Evolutionary conservation across 2,888 invertebrate species (phyloP).

Genomic region (Empis stercorea): DNA sequence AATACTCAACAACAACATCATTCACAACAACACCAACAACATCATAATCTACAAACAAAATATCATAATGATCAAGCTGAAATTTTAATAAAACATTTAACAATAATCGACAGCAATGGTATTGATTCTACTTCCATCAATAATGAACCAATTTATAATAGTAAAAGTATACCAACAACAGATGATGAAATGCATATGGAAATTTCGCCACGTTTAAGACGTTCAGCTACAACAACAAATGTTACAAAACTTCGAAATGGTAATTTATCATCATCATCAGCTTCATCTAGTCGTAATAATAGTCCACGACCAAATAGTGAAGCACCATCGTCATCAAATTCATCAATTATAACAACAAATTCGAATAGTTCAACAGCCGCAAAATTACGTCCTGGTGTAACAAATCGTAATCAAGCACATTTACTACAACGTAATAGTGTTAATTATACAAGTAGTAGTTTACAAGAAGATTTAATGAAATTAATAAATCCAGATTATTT

Average conservation of each 20-base stretch:
- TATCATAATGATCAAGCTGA: slow-evolving; percentile 12
- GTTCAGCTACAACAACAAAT: slow-evolving; percentile 16
- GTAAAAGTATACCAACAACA: slow-evolving; percentile 11
- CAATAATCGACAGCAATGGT: slow-evolving; percentile 8
- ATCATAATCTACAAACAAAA: slow-evolving; percentile 6
- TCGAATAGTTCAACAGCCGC: slow-evolving; percentile 8
- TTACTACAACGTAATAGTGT: slow-evolving; percentile 25
- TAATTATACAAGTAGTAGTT: slow-evolving; percentile 38
- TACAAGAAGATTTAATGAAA: slow-evolving; percentile 76
- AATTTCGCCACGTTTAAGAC: slow-evolving; percentile 12
- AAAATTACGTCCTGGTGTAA: slow-evolving; percentile 40
- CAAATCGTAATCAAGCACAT: slow-evolving; percentile 38
- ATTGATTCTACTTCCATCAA: slow-evolving; percentile 40
- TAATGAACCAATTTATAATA: slow-evolving; percentile 28
- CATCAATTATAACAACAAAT: not conserved
- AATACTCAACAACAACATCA: slow-evolving; percentile 7
- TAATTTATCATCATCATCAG: slow-evolving; percentile 35
- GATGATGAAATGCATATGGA: slow-evolving; percentile 10
- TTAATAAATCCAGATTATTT: slow-evolving; percentile 69
- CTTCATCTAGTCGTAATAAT: slow-evolving; percentile 43
- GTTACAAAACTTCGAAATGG: slow-evolving; percentile 1
- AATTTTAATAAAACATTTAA: slow-evolving; percentile 11
- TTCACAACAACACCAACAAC: not conserved
- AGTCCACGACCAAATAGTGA: slow-evolving; percentile 48
- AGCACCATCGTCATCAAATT: slow-evolving; percentile 22